Evolutionary conservation across 2,113 vertebrate species (phyloP), one percentile per base, ranked within the genome.

Genomic region (Turdus rufiventris): DNA sequence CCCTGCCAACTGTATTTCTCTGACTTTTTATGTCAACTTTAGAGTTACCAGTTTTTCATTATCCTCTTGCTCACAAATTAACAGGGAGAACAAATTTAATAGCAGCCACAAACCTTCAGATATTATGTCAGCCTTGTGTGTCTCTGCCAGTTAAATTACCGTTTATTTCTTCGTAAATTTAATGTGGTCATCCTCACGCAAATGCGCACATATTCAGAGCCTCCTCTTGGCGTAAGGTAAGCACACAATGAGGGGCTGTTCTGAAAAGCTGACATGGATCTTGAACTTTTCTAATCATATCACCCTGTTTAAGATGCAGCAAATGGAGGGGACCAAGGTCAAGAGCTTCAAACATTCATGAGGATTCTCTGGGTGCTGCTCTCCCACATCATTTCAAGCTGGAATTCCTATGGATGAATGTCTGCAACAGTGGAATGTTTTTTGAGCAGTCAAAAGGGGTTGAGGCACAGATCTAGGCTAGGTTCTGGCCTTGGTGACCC

Each of bases 31-130:
- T 51, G 89, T 94, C 95, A 85, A 14, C 73, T 72, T 65, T 15
- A 88, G 81, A 77, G 40, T 33, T 72, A 65, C 75, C 66, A 26
- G 75, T 85, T 94, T 94, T 94, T 95, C 83, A 91, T 97, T 88
- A 96, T 95, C 70, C 77, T 82, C 75, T 80, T 85, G 91, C 85
- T 71, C 93, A 95, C 65, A 94, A 95, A 95, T 94, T 96, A 96
- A 89, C 76, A 96, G 77, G 72, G 72, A 96, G 71, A 94, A 94
- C 73, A 91, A 89, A 92, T 87, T 91, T 95, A 96, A 95, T 76
- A 88, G 83, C 88, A 92, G 83, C 85, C 70, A 88, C 95, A 96
- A 81, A 94, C 42, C 84, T 66, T 96, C 78, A 58, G 86, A 92
- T 89, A 95, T 72, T 61, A 56, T 85, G 76, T 85, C 85, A 76